phyloP scores from a whole-genome alignment of 1,140 invertebrate genomes.

The Platyscapa corneri region DNA sequence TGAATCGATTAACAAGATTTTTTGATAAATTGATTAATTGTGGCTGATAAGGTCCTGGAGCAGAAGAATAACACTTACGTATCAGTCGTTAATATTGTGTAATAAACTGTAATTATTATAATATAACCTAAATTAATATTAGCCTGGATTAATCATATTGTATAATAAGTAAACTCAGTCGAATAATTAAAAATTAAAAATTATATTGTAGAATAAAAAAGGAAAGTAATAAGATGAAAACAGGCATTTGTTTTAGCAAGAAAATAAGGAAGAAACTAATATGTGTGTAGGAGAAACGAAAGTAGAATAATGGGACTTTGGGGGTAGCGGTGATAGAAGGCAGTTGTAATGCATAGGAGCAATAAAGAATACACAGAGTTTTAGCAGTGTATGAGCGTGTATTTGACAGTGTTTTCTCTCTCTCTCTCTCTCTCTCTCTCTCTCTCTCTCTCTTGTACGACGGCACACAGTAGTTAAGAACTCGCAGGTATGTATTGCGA shows the following conservation, averaged over 20 bases:
- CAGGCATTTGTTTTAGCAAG: not conserved
- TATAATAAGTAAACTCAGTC: not conserved
- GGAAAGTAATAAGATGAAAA: not conserved
- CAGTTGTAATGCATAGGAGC: constrained; percentile 33
- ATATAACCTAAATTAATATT: too few species aligned
- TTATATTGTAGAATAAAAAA: too few species aligned
- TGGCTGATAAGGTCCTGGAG: too few species aligned
- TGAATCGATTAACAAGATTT: not conserved
- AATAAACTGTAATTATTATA: too few species aligned
- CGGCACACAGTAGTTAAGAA: constrained; percentile 68
- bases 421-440: constrained; percentile 53
- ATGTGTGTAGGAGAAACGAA: not conserved
- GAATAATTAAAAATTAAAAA: not conserved
- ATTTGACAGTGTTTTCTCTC: constrained; percentile 70
- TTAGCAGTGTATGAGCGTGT: constrained; percentile 73
- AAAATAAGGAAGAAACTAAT: not conserved
- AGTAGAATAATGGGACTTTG: constrained; percentile 38
- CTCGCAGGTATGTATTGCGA: constrained; percentile 66
- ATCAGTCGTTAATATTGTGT: too few species aligned
- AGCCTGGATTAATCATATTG: too few species aligned
- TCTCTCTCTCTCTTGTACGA: constrained; percentile 61
- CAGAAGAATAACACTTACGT: too few species aligned
- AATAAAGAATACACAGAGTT: constrained; percentile 56
- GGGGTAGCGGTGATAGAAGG: not conserved
- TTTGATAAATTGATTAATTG: too few species aligned